Evolutionary conservation across 2,888 invertebrate species (phyloP).

Genomic region (Temnothorax unifasciatus): DNA sequence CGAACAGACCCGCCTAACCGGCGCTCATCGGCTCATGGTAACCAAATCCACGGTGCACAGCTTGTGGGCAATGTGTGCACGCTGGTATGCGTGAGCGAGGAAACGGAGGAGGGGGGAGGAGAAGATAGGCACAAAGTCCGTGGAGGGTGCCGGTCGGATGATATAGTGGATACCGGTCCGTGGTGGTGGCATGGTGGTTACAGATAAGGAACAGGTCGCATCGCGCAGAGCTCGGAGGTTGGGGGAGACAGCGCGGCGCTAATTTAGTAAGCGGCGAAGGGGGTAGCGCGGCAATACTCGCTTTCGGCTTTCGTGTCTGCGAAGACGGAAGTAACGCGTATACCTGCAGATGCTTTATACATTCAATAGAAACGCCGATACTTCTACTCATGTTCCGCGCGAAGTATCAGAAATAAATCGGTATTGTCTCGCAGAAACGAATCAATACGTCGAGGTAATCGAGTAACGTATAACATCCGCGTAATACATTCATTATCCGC

Average conservation of each 20-base stretch:
- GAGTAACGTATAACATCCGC: neutral
- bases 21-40: conserved; percentile 18
- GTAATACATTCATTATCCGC: neutral
- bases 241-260: conserved; percentile 32
- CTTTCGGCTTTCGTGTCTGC: conserved; percentile 46
- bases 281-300: conserved; percentile 32
- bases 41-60: conserved; percentile 27
- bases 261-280: conserved; percentile 46
- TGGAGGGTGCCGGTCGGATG: conserved; percentile 49
- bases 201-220: conserved; percentile 53
- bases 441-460: neutral
- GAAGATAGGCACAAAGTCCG: conserved; percentile 43
- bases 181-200: conserved; percentile 50
- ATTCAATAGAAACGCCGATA: conserved; percentile 23
- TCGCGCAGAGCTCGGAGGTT: conserved; percentile 13
- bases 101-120: neutral
- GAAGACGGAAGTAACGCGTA: conserved; percentile 46
- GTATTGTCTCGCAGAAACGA: neutral
- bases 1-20: conserved; percentile 34
- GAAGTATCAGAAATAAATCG: conserved; percentile 22
- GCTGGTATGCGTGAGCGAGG: conserved; percentile 27
- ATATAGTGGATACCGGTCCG: conserved; percentile 54
- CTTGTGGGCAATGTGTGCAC: neutral
- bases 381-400: neutral
- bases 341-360: conserved; percentile 18